Evolutionary conservation across 2,888 invertebrate species (phyloP), one percentile per base, ranked within the genome.

Genomic region (Yponomeuta evonymella): DNA sequence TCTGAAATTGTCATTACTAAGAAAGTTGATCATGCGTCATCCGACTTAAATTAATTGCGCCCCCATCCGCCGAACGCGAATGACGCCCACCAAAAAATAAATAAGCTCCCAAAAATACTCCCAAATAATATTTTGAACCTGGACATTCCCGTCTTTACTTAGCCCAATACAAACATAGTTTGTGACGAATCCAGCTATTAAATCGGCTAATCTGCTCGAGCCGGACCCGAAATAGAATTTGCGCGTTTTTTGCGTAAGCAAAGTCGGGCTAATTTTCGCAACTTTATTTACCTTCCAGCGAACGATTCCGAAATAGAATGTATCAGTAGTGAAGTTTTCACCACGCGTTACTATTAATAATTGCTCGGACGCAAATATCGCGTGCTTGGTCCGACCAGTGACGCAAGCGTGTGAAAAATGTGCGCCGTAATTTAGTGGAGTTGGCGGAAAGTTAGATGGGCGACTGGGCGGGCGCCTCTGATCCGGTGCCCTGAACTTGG

Each of bases 371-470:
- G 90, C 87, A 90, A 89, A 90, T 89, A 89, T 85, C 88, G 87
- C 86, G 83, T 86, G 86, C 81, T 85, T 82, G 51, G 51, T 77
- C 79, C 85, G 86, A 83, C 83, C 86, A 89, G 89, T 91, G 91
- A 92, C 91, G 91, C 85, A 92, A 89, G 88, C 83, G 83, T 77
- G 81, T 83, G 86, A 89, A 90, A 92, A 92, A 90, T 89, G 85
- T 85, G 85, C 83, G 81, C 81, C 80, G 84, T 87, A 88, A 88
- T 89, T 90, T 86, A 87, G 86, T 88, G 72, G 83, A 85, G 68
- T 62, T 66, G 76, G 75, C 83, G 86, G 85, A 86, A 87, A 89
- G 83, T 81, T 81, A 79, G 80, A 83, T 81, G 83, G 86, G 83
- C 81, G 85, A 78, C 77, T 74, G 79, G 80, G 83, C 81, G 83